A percentile compares a stretch with the other conserved stretches of the same genome.
Evolutionary conservation across 2,797 vertebrate species (phyloP).

Genomic region (Gambusia yucatana): DNA sequence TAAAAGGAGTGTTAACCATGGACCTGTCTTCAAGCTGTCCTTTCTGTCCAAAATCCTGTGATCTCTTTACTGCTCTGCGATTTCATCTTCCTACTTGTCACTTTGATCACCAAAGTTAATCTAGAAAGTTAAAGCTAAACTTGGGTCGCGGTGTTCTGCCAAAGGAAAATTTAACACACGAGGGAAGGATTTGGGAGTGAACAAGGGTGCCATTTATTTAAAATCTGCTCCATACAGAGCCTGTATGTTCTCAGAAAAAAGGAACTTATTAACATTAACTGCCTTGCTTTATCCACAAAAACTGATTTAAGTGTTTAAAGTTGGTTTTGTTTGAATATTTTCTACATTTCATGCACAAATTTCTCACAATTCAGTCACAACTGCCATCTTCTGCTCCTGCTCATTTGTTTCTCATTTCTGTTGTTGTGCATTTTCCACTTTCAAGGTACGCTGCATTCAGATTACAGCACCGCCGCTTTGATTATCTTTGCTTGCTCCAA

Average conservation of each 20-base stretch:
- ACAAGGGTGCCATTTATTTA: neutral
- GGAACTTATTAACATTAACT: neutral
- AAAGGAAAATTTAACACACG: neutral
- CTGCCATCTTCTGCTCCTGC: neutral
- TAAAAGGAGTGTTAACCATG: neutral
- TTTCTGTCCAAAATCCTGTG: conserved; percentile 3
- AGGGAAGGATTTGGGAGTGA: too few species aligned
- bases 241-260: neutral
- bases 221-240: neutral
- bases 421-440: neutral
- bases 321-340: neutral
- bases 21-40: neutral
- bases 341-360: neutral
- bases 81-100: neutral
- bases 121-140: neutral
- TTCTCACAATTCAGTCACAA: neutral
- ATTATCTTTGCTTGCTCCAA: neutral
- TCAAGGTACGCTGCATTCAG: neutral
- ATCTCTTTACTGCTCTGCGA: neutral
- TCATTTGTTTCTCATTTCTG: neutral
- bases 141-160: neutral
- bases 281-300: neutral
- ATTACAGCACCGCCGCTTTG: neutral
- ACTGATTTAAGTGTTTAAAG: neutral
- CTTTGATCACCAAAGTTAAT: conserved; percentile 2